Evolutionary conservation across 2,888 invertebrate species (phyloP).

Genomic region (Xestoiulus laeticollis): DNA sequence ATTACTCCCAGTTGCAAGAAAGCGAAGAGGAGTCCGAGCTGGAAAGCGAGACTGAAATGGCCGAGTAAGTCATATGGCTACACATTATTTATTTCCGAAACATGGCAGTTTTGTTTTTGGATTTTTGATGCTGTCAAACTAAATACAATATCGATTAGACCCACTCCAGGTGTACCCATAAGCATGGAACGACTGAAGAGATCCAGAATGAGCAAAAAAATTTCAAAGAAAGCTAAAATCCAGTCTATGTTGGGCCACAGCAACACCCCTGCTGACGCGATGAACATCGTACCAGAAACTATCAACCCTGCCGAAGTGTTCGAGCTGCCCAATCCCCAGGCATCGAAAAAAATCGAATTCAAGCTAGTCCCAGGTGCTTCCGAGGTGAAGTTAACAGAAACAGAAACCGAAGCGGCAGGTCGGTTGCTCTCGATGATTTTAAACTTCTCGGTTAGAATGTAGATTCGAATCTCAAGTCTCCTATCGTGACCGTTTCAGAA

Average conservation of each 20-base stretch:
- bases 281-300: conserved; percentile 59
- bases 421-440: background rate
- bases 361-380: conserved; percentile 39
- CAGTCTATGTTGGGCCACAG: conserved; percentile 52
- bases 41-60: conserved; percentile 71
- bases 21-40: conserved; percentile 72
- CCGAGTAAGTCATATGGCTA: too few relatives aligned
- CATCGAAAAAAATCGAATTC: conserved; percentile 54
- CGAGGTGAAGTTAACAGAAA: too few relatives aligned
- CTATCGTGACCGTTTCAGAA: background rate
- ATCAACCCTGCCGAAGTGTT: conserved; percentile 68
- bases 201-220: conserved; percentile 63
- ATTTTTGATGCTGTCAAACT: background rate
- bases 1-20: background rate
- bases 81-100: too few relatives aligned
- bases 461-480: background rate
- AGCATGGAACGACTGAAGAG: conserved; percentile 64
- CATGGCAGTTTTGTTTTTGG: too few relatives aligned
- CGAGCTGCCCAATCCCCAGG: conserved; percentile 64
- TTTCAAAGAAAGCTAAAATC: conserved; percentile 68
- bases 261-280: too few relatives aligned
- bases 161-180: conserved; percentile 63
- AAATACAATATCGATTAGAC: background rate
- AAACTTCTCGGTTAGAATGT: background rate
- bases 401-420: background rate